Evolutionary conservation across 2,888 invertebrate genomes (phyloP).

Genomic region (Nomada fabriciana): DNA sequence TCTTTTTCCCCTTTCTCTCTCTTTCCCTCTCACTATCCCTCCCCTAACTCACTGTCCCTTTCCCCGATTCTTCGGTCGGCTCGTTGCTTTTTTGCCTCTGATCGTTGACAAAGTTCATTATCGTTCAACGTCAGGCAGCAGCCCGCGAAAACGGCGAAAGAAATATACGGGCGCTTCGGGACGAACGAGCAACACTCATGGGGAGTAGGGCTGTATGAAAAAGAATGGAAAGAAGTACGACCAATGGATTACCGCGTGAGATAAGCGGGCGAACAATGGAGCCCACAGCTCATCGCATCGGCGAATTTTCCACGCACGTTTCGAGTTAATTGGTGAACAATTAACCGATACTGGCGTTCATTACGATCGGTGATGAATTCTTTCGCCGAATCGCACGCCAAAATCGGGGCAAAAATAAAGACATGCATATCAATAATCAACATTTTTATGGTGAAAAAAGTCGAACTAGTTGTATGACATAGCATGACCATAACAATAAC

Average conservation of each 20-base stretch:
- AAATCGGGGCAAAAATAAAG: too few relatives aligned
- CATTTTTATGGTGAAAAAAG: too few relatives aligned
- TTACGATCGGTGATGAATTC: constrained; percentile 14
- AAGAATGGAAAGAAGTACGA: neutral
- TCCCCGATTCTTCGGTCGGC: neutral
- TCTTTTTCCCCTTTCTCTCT: neutral
- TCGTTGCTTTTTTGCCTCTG: too few relatives aligned
- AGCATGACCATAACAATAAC: too few relatives aligned
- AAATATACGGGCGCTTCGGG: neutral
- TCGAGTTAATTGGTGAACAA: constrained; percentile 22
- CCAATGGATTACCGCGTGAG: neutral
- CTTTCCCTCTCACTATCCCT: too few relatives aligned
- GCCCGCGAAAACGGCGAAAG: too few relatives aligned
- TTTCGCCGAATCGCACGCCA: neutral
- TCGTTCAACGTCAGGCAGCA: too few relatives aligned
- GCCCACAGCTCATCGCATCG: neutral
- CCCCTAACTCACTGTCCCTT: too few relatives aligned
- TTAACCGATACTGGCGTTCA: neutral
- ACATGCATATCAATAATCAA: too few relatives aligned
- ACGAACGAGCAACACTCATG: neutral
- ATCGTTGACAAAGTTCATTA: too few relatives aligned
- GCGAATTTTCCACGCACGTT: neutral
- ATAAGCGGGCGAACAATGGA: neutral
- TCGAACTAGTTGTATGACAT: too few relatives aligned
- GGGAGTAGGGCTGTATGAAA: neutral